Evolutionary conservation across 2,113 vertebrate species (phyloP).

Genomic region (Eubucco bourcierii): DNA sequence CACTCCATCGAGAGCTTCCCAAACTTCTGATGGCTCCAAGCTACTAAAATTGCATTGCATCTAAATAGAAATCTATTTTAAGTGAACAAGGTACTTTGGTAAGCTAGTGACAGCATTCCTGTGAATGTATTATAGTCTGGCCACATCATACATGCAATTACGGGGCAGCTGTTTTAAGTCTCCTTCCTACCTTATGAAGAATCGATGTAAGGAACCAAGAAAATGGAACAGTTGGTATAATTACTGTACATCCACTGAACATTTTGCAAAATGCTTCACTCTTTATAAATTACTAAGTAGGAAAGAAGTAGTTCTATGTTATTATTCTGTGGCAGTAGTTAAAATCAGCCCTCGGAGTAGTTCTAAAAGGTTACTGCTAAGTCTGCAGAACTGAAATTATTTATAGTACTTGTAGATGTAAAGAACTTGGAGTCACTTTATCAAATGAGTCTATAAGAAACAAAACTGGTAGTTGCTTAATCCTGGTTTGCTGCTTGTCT

Average conservation of each 20-base stretch:
- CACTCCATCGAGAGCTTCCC: background rate
- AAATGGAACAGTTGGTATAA: background rate
- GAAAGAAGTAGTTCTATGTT: background rate
- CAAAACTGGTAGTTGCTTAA: background rate
- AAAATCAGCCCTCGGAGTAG: background rate
- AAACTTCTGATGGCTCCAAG: background rate
- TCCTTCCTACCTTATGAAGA: background rate
- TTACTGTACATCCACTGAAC: background rate
- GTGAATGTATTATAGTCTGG: background rate
- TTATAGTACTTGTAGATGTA: background rate
- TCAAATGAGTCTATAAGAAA: background rate
- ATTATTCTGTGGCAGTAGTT: background rate
- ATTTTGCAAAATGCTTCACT: background rate
- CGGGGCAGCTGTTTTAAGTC: background rate
- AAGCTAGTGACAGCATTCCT: background rate
- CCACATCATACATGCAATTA: background rate
- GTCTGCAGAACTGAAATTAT: background rate
- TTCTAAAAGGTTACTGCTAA: background rate
- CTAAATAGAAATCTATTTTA: slow-evolving; percentile 6
- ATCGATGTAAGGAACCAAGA: background rate
- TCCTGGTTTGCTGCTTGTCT: background rate
- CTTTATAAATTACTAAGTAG: background rate
- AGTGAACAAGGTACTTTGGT: background rate
- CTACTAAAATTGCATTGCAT: slow-evolving; percentile 3
- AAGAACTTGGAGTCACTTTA: background rate